Evolutionary conservation across 2,888 invertebrate genomes (phyloP), one percentile per base, ranked within the genome.

Genomic region (Cryptophagus acutangulus): DNA sequence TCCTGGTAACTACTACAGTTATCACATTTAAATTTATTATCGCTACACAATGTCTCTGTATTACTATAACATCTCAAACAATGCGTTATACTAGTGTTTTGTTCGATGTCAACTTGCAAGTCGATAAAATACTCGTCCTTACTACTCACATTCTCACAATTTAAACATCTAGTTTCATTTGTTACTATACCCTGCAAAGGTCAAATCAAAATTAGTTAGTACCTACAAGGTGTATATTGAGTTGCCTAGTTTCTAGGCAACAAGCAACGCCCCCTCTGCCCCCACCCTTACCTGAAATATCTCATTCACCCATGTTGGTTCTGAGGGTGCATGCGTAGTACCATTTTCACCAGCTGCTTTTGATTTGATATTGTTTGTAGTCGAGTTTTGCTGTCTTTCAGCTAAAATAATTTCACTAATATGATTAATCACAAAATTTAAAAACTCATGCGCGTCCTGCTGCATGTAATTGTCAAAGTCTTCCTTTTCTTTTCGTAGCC

Each of bases 391-490:
- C 69, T 82, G 84, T 63, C 85, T 77, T 71, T 87, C 86, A 56
- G 85, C 85, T 74, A 95, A 77, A 62, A 99, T 89, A 59, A 94
- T 92, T 76, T 96, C 96, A 72, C 94, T 95, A 62, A 96, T 95
- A 65, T 94, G 93, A 73, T 99, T 99, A 51, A 99, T 89, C 48
- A 99, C 78, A 71, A 97, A 99, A 72, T 99, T 99, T 49, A 99
- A 79, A 75, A 99, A 99, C 70, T 99, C 99, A 69, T 99, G 99
- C 34, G 99, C 99, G 82, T 99, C 99, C 74, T 99, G 99, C 71
- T 99, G 97, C 90, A 96, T 93, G 66, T 96, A 99, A 71, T 99
- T 99, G 73, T 99, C 97, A 75, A 99, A 99, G 66, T 95, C 87
- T 74, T 95, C 96, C 78, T 99, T 99, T 75, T 99, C 97, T 74